A percentile compares a stretch with the other conserved stretches of the same genome.
Conservation (phyloP, 1,140 invertebrate species). For the Amphibalanus amphitrite region DNA sequence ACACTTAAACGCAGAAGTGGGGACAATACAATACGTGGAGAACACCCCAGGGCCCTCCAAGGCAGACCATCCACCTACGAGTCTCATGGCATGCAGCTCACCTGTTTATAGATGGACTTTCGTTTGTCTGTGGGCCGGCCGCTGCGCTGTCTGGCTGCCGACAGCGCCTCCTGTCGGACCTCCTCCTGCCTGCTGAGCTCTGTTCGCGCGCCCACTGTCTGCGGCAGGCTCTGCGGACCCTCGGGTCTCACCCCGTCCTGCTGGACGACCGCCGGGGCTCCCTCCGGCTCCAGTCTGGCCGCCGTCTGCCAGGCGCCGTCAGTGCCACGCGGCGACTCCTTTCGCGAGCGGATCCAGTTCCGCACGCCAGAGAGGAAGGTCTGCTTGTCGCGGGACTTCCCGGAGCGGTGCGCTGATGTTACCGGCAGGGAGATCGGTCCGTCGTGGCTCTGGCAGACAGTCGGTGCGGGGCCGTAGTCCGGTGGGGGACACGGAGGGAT, state of each 20-base stretch:
- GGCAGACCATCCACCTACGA: too few species aligned
- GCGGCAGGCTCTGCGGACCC: slow-evolving; percentile 8
- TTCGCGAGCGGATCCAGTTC: background rate
- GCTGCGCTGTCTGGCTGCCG: background rate
- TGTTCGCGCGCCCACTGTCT: slow-evolving; percentile 13
- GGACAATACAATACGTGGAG: too few species aligned
- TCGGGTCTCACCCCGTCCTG: slow-evolving; percentile 6
- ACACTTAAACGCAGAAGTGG: too few species aligned
- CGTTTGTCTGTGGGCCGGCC: background rate
- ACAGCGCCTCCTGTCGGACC: background rate
- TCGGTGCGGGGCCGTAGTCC: background rate
- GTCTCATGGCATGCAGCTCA: background rate
- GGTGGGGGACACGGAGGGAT: slow-evolving; percentile 7
- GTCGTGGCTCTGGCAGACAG: background rate
- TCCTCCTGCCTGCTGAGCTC: slow-evolving; percentile 13
- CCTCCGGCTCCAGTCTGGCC: background rate
- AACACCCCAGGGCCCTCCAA: too few species aligned
- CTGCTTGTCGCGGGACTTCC: background rate
- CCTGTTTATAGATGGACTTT: slow-evolving; percentile 9
- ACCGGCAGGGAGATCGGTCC: background rate
- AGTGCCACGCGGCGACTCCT: background rate
- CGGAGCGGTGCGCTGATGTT: background rate
- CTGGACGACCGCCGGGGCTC: slow-evolving; percentile 10
- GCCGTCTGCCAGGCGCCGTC: background rate
- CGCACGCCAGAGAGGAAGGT: background rate